Percentiles rank a stretch among this genome's conserved stretches.
phyloP scores from a whole-genome alignment of 2,113 vertebrate species.

The Microtus montanus region DNA sequence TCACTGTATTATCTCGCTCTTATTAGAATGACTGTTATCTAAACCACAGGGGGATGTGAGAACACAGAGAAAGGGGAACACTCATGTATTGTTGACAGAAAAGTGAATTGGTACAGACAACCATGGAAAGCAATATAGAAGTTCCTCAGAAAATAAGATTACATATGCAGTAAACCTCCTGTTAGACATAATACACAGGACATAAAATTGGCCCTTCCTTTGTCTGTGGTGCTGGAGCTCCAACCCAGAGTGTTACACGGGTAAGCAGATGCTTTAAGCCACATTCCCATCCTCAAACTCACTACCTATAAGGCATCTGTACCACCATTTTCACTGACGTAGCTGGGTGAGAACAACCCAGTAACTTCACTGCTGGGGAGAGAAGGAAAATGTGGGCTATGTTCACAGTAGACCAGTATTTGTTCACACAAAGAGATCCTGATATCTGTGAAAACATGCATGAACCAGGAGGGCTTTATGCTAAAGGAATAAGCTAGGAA shows the following conservation, averaged over 20 bases:
- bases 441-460: neutral
- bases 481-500: neutral
- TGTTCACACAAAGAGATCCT: neutral
- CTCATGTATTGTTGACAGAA: neutral
- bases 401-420: neutral
- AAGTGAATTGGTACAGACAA: neutral
- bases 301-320: neutral
- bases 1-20: neutral
- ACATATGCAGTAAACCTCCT: neutral
- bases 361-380: neutral
- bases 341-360: neutral
- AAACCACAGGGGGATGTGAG: neutral
- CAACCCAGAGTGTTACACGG: neutral
- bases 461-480: neutral
- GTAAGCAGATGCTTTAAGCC: neutral
- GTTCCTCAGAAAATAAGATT: neutral
- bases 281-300: neutral
- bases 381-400: neutral
- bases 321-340: neutral
- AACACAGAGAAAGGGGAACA: neutral
- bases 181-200: neutral
- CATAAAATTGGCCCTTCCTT: neutral
- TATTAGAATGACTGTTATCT: neutral
- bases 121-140: neutral
- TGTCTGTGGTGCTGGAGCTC: neutral